phyloP scores from a whole-genome alignment of 2,888 invertebrate species.

The Sabatieria punctata region DNA sequence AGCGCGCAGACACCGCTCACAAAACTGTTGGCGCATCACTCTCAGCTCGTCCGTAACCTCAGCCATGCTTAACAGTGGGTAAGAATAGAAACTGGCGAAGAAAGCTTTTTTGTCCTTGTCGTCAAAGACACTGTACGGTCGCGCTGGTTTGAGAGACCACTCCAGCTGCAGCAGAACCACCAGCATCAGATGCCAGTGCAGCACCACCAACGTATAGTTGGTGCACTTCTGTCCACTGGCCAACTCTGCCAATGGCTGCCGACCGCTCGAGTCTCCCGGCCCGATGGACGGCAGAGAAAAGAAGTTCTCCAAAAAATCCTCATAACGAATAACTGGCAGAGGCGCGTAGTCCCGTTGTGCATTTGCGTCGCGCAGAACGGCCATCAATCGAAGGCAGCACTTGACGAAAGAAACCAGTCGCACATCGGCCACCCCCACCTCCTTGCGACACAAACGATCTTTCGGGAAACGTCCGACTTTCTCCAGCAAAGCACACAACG shows the following conservation, averaged over 20 bases:
- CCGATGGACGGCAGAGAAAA: neutral
- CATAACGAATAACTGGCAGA: neutral
- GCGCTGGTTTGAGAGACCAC: neutral
- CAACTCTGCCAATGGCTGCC: neutral
- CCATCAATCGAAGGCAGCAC: neutral
- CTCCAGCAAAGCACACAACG: neutral
- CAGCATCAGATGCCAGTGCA: neutral
- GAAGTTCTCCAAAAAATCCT: neutral
- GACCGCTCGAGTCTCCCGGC: neutral
- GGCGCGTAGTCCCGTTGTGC: neutral
- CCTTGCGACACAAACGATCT: slow-evolving; percentile 3
- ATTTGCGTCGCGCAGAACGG: neutral
- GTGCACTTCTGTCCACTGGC: neutral
- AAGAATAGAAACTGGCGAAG: neutral
- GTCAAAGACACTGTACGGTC: neutral
- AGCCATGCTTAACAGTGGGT: neutral
- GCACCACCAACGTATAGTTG: slow-evolving; percentile 1
- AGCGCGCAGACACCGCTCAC: neutral
- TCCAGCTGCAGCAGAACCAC: neutral
- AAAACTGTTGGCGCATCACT: neutral
- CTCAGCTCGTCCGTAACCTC: neutral
- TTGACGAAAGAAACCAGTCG: neutral
- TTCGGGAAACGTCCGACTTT: slow-evolving; percentile 3
- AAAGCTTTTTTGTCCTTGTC: neutral
- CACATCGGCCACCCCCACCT: neutral